Evolutionary conservation across 2,113 vertebrate species (phyloP), one percentile per base, ranked within the genome.

Genomic region (Oostethus manadensis): DNA sequence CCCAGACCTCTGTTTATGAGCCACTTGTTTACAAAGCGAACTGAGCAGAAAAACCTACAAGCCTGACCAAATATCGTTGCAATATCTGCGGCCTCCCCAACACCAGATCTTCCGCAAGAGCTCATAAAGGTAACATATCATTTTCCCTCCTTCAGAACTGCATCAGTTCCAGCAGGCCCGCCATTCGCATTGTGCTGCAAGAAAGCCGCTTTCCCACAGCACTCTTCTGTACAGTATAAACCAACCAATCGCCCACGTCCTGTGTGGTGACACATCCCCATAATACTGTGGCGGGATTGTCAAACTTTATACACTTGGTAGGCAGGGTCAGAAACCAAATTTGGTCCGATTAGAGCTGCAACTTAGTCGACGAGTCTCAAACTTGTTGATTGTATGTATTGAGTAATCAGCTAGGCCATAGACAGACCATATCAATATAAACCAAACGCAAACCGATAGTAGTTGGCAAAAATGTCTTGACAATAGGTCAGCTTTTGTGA

Each of bases 1-100:
- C 38, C 56, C 18, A 56, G 20, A 42, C 7, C 18, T 35, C 16
- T 20, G 35, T 50, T 74, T 59, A 66, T 72, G 20, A 68, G 55
- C 38, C 29, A 60, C 54, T 51, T 71, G 48, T 74, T 76, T 61
- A 68, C 58, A 68, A 64, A 71, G 56, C 51, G 42, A 22, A 29
- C 48, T 14, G 43, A 72, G 58, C n/a, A 50, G 13, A 51, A 71
- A 66, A 48, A 45, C 44, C 54, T 56, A n/a, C n/a, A 9, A 23
- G 20, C 20, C 48, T 49, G 18, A 38, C 35, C 35, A 38, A 38
- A 38, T n/a, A n/a, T 8, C 9, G 8, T 38, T 9, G 22, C 13
- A 17, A 26, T 51, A 29, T 17, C 35, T 6, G 49, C 22, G n/a
- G n/a, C 14, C 21, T 1, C 7, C 23, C 8, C 10, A 35, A 6